Evolutionary conservation across 1,140 invertebrate genomes (phyloP), one percentile per base, ranked within the genome.

Genomic region (Bradysia coprophila): DNA sequence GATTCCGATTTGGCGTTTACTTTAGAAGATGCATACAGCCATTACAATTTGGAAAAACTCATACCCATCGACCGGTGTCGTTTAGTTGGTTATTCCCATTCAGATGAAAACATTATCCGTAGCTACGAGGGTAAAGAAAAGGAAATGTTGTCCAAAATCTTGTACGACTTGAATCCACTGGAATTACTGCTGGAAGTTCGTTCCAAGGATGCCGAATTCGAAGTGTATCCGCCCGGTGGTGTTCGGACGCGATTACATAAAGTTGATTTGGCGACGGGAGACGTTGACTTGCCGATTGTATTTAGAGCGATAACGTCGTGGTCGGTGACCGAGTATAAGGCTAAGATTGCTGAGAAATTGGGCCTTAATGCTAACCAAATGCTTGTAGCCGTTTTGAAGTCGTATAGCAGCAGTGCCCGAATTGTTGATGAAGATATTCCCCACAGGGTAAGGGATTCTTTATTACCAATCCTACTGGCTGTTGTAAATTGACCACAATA

Each of bases 141-240:
- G 43, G 60, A 70, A 21, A 47, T 55, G 39, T 66, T 76, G 46
- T 59, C 57, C 9, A 66, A 65, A 28, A 57, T 76, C 46, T 59
- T 68, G 32, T n/a, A 13, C 6, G 43, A 46, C 19, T 28, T 45
- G 6, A 46, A 52, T 21, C 66, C 62, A 44, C 64, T 67, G 51
- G 75, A 78, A 49, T 69, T 83, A 36, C 59, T 84, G 16, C 54
- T 88, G 46, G 81, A 88, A 61, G 73, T 76, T 44, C 65, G 69
- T 33, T 55, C 66, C 19, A 68, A 75, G 45, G 70, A 78, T 53
- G 65, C 74, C 47, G 51, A 65, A 45, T 85, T 82, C 53, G 67
- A 75, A 48, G 59, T 61, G 6, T 83, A 83, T 54, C 63, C 66
- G 49, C 67, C 68, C 41, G 74, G 74, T 52, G 75, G 77, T 66